These are phyloP conservation scores for Mimachlamys varia DNA, from an alignment of 2,888 invertebrate genomes.

Conservation along the genomic window DNA sequence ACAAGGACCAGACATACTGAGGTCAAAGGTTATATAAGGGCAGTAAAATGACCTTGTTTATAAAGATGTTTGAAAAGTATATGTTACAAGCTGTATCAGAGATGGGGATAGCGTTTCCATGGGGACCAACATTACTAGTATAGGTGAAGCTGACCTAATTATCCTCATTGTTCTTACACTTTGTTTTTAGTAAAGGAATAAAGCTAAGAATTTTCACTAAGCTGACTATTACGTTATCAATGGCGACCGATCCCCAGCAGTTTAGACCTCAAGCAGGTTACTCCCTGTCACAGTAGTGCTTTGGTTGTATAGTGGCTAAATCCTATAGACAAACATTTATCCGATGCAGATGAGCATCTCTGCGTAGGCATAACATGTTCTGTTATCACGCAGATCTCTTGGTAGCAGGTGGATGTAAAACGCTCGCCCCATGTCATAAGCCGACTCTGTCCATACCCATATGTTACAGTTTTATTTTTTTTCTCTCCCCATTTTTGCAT, in stretches of 20 bases:
- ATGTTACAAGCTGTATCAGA: too few species aligned
- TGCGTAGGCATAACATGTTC: not conserved
- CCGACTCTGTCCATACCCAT: not conserved
- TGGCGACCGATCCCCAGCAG: not conserved
- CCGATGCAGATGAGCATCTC: slow-evolving; percentile 12
- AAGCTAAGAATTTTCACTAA: not conserved
- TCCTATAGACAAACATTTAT: not conserved
- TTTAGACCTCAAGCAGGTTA: not conserved
- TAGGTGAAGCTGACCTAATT: too few species aligned
- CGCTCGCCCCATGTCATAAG: slow-evolving; percentile 23
- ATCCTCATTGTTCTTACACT: too few species aligned
- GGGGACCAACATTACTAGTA: too few species aligned
- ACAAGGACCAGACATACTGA: too few species aligned
- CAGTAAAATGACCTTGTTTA: too few species aligned
- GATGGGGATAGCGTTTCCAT: too few species aligned
- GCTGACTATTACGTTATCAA: not conserved
- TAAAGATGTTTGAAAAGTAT: too few species aligned
- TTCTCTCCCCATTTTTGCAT: not conserved
- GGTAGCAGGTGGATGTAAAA: not conserved
- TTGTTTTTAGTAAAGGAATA: too few species aligned
- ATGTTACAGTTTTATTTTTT: not conserved
- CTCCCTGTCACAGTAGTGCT: not conserved
- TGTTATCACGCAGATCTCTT: not conserved
- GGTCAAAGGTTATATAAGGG: too few species aligned
- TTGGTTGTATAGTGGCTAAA: not conserved